A percentile compares a stretch with the other conserved stretches of the same genome.
These are phyloP conservation scores for Toxonevra muliebris DNA, from an alignment of 2,888 invertebrate species.

Conservation along the genomic window DNA sequence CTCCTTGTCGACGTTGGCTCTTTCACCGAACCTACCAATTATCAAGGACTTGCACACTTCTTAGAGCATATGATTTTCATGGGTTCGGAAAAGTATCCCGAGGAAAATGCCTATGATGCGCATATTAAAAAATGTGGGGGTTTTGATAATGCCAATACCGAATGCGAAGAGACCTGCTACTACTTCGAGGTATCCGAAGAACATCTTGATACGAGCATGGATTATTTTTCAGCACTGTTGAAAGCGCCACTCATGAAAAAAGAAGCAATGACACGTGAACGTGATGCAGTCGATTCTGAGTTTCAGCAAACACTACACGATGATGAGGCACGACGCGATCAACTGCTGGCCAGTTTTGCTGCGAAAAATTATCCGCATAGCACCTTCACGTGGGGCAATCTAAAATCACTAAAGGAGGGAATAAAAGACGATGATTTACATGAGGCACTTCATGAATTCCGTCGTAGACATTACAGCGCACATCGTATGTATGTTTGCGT, in stretches of 20 bases:
- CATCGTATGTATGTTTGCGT: conserved; percentile 88
- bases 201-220: conserved; percentile 78
- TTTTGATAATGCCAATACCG: conserved; percentile 86
- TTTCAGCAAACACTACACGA: conserved; percentile 82
- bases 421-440: conserved; percentile 74
- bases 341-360: conserved; percentile 77
- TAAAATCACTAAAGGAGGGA: conserved; percentile 75
- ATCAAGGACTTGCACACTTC: conserved; percentile 86
- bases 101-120: conserved; percentile 85
- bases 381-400: conserved; percentile 88
- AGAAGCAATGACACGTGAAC: conserved; percentile 85
- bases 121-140: conserved; percentile 87
- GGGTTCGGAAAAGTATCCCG: conserved; percentile 89
- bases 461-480: conserved; percentile 82
- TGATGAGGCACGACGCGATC: conserved; percentile 79
- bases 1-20: conserved; percentile 79
- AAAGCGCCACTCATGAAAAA: conserved; percentile 85
- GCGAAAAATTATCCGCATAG: conserved; percentile 74
- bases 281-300: conserved; percentile 89
- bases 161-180: conserved; percentile 86
- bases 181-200: conserved; percentile 89
- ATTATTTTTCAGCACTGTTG: conserved; percentile 88
- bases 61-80: conserved; percentile 93
- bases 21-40: conserved; percentile 81
- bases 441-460: conserved; percentile 76